Evolutionary conservation across 2,113 vertebrate genomes (phyloP).

Genomic region (Oryzias melastigma): DNA sequence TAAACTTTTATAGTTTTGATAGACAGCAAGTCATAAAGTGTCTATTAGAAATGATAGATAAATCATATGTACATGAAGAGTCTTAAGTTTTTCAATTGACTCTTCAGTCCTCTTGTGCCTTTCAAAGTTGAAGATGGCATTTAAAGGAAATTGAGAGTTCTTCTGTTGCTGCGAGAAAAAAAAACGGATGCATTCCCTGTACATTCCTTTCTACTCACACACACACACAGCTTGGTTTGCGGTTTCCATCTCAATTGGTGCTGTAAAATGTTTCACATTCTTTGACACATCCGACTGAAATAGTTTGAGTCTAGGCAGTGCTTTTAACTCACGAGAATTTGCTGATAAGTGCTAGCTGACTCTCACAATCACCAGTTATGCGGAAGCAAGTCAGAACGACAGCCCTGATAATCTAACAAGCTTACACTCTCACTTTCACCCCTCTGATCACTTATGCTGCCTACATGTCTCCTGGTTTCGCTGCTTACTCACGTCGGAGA

Average conservation of each 20-base stretch:
- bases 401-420: conserved; percentile 51
- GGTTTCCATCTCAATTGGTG: background rate
- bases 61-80: too few relatives aligned
- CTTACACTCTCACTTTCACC: conserved; percentile 26
- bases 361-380: conserved; percentile 43
- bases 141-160: too few relatives aligned
- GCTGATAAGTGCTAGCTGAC: conserved; percentile 43
- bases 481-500: conserved; percentile 25
- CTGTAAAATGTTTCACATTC: conserved; percentile 29
- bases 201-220: too few relatives aligned
- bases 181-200: too few relatives aligned
- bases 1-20: too few relatives aligned
- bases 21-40: too few relatives aligned
- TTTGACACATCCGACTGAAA: conserved; percentile 34
- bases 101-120: too few relatives aligned
- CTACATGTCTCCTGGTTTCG: conserved; percentile 23
- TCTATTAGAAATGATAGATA: too few relatives aligned
- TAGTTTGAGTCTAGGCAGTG: conserved; percentile 21
- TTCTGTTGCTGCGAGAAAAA: too few relatives aligned
- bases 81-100: too few relatives aligned
- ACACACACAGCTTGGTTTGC: too few relatives aligned
- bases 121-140: too few relatives aligned
- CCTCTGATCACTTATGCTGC: conserved; percentile 46
- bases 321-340: conserved; percentile 38
- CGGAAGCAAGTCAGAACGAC: conserved; percentile 44